Evolutionary conservation across 1,140 invertebrate genomes (phyloP).

Genomic region (Cryptotermes secundus): DNA sequence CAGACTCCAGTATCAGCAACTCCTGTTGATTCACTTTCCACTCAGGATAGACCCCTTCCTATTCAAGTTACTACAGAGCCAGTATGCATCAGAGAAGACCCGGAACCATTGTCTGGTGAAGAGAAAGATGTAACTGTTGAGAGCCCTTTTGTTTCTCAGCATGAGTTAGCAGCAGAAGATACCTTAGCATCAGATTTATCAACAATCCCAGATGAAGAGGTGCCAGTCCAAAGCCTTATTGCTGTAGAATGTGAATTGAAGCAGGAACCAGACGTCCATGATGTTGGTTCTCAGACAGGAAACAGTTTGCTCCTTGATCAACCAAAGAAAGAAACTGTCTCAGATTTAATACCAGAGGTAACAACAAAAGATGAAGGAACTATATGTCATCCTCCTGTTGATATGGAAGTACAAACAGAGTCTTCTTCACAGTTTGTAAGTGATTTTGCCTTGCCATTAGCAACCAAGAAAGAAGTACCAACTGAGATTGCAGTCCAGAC

Average conservation of each 20-base stretch:
- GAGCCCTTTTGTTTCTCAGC: neutral
- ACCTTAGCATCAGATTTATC: conserved; percentile 56
- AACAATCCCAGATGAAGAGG: conserved; percentile 61
- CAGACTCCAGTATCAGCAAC: neutral
- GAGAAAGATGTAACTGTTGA: neutral
- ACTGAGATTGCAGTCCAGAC: conserved; percentile 44
- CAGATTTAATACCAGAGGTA: neutral
- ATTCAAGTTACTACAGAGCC: neutral
- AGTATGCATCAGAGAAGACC: neutral
- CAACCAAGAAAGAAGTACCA: conserved; percentile 34
- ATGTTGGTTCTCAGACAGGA: conserved; percentile 38
- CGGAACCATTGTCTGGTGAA: neutral
- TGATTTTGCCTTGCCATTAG: neutral
- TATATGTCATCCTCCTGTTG: conserved; percentile 54
- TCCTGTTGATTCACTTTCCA: neutral
- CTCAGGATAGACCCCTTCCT: neutral
- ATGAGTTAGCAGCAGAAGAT: conserved; percentile 51
- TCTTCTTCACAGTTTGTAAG: neutral
- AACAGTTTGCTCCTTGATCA: conserved; percentile 29
- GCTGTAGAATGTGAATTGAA: neutral
- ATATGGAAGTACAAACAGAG: conserved; percentile 59
- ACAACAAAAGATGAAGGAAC: conserved; percentile 17
- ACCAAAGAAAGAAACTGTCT: neutral
- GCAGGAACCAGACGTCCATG: neutral
- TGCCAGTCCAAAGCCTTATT: conserved; percentile 34